These are phyloP conservation scores for Lithosia quadra DNA, from an alignment of 2,888 invertebrate genomes.

Conservation along the genomic window DNA sequence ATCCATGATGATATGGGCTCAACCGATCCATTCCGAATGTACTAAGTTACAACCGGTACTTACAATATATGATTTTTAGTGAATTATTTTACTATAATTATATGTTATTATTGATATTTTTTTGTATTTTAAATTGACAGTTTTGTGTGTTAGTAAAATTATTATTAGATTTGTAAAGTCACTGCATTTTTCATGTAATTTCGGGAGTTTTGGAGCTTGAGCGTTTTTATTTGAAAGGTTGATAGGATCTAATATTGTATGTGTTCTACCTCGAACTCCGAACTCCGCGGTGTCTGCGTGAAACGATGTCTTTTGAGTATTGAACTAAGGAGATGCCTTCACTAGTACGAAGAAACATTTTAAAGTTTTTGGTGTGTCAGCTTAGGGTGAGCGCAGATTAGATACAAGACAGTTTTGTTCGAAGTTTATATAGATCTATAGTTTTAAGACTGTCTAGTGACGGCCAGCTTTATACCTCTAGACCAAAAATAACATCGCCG, in stretches of 20 bases:
- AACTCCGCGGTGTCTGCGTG: conserved; percentile 29
- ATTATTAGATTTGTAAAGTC: conserved; percentile 49
- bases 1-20: conserved; percentile 60
- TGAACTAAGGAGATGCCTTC: neutral
- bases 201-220: conserved; percentile 67
- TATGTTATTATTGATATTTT: conserved; percentile 66
- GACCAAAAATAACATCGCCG: too few relatives aligned
- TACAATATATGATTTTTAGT: conserved; percentile 58
- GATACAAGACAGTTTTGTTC: too few relatives aligned
- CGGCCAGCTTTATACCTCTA: too few relatives aligned
- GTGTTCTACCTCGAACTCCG: conserved; percentile 55
- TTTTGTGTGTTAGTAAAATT: conserved; percentile 59
- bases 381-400: too few relatives aligned
- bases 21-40: conserved; percentile 44
- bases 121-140: conserved; percentile 64
- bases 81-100: conserved; percentile 63
- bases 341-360: too few relatives aligned
- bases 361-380: too few relatives aligned
- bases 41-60: conserved; percentile 44
- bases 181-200: conserved; percentile 46
- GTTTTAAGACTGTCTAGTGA: too few relatives aligned
- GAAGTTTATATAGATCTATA: too few relatives aligned
- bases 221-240: conserved; percentile 57
- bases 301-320: neutral
- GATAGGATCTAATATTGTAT: conserved; percentile 56